A percentile compares a stretch with the other conserved stretches of the same genome.
Conservation (phyloP, 1,140 invertebrate genomes). For the Steinernema feltiae region DNA sequence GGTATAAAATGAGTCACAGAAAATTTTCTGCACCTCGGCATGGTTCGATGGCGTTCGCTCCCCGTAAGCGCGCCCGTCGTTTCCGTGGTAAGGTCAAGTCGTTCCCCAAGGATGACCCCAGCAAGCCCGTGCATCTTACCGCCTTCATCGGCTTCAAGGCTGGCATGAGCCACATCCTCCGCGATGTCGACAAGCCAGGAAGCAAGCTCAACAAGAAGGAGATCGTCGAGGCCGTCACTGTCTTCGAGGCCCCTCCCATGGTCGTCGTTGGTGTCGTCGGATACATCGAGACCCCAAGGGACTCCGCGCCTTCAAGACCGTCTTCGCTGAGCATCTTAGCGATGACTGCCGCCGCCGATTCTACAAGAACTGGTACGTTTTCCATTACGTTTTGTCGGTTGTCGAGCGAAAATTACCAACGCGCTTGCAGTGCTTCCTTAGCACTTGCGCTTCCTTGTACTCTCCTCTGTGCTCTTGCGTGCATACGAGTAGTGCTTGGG, state of each 20-base stretch:
- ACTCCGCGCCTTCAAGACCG: slow-evolving; percentile 81
- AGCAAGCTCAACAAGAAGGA: slow-evolving; percentile 99
- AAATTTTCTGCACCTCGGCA: slow-evolving; percentile 98
- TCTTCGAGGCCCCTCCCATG: slow-evolving; percentile 97
- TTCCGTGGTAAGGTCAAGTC: slow-evolving; percentile 98
- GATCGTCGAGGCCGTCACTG: slow-evolving; percentile 95
- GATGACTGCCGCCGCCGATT: slow-evolving; percentile 96
- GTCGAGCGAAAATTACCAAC: neutral
- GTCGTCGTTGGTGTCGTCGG: slow-evolving; percentile 92
- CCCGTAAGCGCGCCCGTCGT: slow-evolving; percentile 87
- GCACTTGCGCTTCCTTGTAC: slow-evolving; percentile 10
- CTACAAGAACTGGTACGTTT: slow-evolving; percentile 97
- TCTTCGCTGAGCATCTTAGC: slow-evolving; percentile 96
- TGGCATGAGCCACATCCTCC: slow-evolving; percentile 98
- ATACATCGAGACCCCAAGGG: slow-evolving; percentile 96
- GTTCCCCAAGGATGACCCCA: slow-evolving; percentile 96
- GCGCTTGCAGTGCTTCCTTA: neutral
- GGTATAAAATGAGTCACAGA: slow-evolving; percentile 79
- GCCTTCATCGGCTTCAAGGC: slow-evolving; percentile 97
- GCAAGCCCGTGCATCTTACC: slow-evolving; percentile 92
- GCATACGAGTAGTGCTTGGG: slow-evolving; percentile 15
- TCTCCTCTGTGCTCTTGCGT: slow-evolving; percentile 18
- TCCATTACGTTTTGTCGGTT: slow-evolving; percentile 14
- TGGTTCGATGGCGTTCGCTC: slow-evolving; percentile 98
- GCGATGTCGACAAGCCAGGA: slow-evolving; percentile 96